Evolutionary conservation across 2,888 invertebrate genomes (phyloP).

Genomic region (Octodonta nipae): DNA sequence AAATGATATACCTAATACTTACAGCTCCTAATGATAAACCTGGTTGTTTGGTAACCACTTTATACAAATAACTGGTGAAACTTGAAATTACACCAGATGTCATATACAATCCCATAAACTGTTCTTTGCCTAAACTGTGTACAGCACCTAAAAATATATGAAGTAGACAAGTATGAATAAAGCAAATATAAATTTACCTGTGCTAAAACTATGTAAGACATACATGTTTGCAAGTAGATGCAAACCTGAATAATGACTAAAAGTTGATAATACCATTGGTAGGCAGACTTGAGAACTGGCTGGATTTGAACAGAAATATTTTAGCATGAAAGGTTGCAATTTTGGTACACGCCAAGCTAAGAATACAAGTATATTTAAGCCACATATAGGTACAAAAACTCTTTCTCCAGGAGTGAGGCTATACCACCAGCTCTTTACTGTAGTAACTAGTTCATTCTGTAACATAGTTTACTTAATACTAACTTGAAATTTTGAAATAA

Average conservation of each 20-base stretch:
- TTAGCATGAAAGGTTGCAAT: conserved; percentile 59
- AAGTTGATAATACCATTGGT: conserved; percentile 88
- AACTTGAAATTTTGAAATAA: conserved; percentile 3
- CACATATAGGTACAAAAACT: conserved; percentile 67
- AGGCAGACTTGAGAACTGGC: conserved; percentile 59
- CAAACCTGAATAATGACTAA: conserved; percentile 78
- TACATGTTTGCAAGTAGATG: conserved; percentile 94
- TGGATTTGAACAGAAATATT: conserved; percentile 76
- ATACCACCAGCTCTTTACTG: conserved; percentile 55
- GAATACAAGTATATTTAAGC: conserved; percentile 66
- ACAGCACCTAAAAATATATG: conserved; percentile 45
- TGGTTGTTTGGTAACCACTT: conserved; percentile 52
- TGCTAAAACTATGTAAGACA: conserved; percentile 75
- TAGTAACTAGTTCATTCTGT: conserved; percentile 29
- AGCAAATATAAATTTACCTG: conserved; percentile 30
- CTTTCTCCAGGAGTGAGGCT: conserved; percentile 58
- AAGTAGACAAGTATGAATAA: not conserved
- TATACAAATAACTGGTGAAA: conserved; percentile 69
- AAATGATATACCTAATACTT: conserved; percentile 34
- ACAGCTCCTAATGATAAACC: conserved; percentile 86
- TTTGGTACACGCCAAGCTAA: conserved; percentile 66
- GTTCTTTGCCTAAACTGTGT: conserved; percentile 70
- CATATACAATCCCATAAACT: conserved; percentile 81
- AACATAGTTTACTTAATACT: not conserved
- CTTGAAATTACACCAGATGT: conserved; percentile 80